Percentiles rank a stretch among this genome's conserved stretches.
These are phyloP conservation scores for Nemopilema nomurai DNA, from an alignment of 30 jellyfish, hydroid and myxozoan genomes.

Conservation along the genomic window DNA sequence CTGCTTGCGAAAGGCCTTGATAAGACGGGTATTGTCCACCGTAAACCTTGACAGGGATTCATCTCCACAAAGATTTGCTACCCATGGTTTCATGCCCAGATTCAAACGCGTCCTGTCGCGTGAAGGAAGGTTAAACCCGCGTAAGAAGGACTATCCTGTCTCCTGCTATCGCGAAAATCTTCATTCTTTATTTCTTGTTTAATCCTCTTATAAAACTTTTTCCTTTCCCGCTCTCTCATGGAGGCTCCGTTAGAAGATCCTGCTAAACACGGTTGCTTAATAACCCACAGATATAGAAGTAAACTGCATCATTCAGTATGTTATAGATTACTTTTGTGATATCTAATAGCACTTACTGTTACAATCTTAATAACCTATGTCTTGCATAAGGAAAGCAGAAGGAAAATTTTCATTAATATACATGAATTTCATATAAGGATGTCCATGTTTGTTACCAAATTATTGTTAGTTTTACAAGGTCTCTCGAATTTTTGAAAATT, in stretches of 20 bases:
- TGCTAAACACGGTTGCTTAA: neutral
- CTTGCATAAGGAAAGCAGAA: no score
- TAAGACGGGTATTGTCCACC: neutral
- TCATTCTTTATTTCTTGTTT: slow-evolving; percentile 3
- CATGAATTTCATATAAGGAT: no score
- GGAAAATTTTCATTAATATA: no score
- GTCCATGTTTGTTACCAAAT: no score
- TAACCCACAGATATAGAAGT: neutral
- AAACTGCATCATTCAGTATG: neutral
- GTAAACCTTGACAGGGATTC: neutral
- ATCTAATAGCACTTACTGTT: no score
- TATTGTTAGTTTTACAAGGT: no score
- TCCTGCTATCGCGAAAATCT: slow-evolving; percentile 40
- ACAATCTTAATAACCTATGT: no score
- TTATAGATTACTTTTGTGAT: no score
- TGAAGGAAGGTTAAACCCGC: slow-evolving; percentile 21
- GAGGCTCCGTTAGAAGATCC: neutral
- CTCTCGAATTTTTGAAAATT: no score
- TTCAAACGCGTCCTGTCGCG: neutral
- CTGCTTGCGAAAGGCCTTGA: neutral
- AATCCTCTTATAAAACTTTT: neutral
- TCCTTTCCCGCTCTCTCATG: neutral
- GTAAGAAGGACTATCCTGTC: slow-evolving; percentile 10
- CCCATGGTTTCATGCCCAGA: neutral
- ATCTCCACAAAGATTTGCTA: neutral